phyloP scores from a whole-genome alignment of 2,797 vertebrate genomes.

The Parambassis ranga region DNA sequence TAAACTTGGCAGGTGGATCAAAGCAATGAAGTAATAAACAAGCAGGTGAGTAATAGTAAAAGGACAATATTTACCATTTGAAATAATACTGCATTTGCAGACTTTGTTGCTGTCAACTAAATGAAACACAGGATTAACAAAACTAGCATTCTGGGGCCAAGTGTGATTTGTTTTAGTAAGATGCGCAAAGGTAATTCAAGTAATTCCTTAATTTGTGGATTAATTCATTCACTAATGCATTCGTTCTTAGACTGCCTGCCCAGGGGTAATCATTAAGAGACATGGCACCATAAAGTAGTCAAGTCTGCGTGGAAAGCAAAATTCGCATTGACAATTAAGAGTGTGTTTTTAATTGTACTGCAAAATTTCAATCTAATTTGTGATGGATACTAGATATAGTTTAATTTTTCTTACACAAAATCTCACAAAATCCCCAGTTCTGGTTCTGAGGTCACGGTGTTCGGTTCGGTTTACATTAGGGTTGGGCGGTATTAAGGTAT shows the following conservation, averaged over 20 bases:
- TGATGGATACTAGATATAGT: no score
- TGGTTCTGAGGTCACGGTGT: no score
- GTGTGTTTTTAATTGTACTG: no score
- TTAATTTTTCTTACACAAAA: no score
- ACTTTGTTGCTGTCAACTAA: background rate
- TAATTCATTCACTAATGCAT: constrained; percentile 8
- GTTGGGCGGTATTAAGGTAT: no score
- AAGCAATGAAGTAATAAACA: constrained; percentile 29
- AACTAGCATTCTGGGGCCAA: background rate
- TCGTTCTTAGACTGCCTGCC: background rate
- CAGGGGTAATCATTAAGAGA: background rate
- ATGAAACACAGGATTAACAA: background rate
- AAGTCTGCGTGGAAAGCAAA: background rate
- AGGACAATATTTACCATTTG: constrained; percentile 7
- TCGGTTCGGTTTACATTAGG: no score
- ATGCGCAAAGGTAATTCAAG: constrained; percentile 1
- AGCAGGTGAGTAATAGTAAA: constrained; percentile 17
- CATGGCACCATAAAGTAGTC: background rate
- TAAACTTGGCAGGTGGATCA: constrained; percentile 18
- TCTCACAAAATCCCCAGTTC: no score
- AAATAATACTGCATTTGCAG: background rate
- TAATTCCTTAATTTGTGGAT: no score
- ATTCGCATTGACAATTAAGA: no score
- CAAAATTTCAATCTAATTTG: no score
- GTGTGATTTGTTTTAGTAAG: constrained; percentile 16